Conservation (phyloP, 2,888 invertebrate species). For the Callimorpha dominula region DNA sequence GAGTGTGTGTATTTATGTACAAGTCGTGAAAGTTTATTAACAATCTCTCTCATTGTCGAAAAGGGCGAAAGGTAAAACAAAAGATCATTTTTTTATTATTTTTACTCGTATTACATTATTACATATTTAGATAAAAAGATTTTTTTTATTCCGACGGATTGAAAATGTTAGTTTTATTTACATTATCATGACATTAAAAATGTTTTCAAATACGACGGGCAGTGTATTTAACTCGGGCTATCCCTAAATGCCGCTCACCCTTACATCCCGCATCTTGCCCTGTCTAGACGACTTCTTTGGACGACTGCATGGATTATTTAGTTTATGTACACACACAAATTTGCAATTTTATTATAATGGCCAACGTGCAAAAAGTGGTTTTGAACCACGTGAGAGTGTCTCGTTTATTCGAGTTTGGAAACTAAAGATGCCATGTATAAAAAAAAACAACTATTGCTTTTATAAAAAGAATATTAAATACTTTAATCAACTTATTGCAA, state of each 20-base stretch:
- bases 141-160: too few relatives aligned
- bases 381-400: accelerated
- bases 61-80: too few relatives aligned
- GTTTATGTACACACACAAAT: background rate
- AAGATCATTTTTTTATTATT: too few relatives aligned
- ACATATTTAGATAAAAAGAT: too few relatives aligned
- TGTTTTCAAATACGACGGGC: background rate
- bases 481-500: background rate
- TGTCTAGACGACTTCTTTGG: background rate
- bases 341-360: background rate
- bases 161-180: too few relatives aligned
- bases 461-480: background rate
- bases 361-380: background rate
- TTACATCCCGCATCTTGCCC: background rate
- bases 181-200: background rate
- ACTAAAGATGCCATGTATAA: too few relatives aligned
- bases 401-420: background rate
- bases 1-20: too few relatives aligned
- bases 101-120: too few relatives aligned
- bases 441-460: background rate
- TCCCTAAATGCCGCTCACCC: background rate
- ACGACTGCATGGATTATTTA: background rate
- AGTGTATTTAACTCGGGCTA: background rate
- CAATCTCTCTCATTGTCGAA: too few relatives aligned
- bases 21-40: too few relatives aligned